These are phyloP conservation scores for Nannoperca australis DNA, from an alignment of 2,797 vertebrate genomes.

Conservation along the genomic window DNA sequence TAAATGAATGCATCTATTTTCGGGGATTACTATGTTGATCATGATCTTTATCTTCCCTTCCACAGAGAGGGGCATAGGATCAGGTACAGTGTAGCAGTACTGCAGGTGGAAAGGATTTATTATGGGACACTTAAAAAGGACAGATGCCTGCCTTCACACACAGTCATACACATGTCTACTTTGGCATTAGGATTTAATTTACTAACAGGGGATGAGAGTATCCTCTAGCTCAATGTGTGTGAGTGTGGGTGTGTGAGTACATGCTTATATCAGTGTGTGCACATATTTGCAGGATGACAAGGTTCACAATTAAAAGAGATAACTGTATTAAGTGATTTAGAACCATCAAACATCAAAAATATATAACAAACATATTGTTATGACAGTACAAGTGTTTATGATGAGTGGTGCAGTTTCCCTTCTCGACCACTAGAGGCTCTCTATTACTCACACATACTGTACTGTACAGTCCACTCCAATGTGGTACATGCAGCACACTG, in stretches of 20 bases:
- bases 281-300: background rate
- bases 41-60: background rate
- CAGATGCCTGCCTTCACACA: background rate
- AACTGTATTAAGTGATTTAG: background rate
- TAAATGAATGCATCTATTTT: background rate
- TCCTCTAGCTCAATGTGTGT: background rate
- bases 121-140: background rate
- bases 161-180: background rate
- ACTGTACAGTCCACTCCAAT: slow-evolving; percentile 13
- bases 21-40: background rate
- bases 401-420: slow-evolving; percentile 14
- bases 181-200: background rate
- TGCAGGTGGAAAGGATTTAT: slow-evolving; percentile 11
- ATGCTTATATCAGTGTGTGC: background rate
- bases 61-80: slow-evolving; percentile 1
- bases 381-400: background rate
- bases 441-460: slow-evolving; percentile 61
- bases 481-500: slow-evolving; percentile 28
- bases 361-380: background rate
- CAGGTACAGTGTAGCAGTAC: slow-evolving; percentile 11
- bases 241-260: background rate
- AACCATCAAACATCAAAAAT: background rate
- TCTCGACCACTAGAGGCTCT: slow-evolving; percentile 75
- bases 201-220: background rate
- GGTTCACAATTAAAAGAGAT: background rate